Evolutionary conservation across 2,888 invertebrate genomes (phyloP).

Genomic region (Heliconius sara): DNA sequence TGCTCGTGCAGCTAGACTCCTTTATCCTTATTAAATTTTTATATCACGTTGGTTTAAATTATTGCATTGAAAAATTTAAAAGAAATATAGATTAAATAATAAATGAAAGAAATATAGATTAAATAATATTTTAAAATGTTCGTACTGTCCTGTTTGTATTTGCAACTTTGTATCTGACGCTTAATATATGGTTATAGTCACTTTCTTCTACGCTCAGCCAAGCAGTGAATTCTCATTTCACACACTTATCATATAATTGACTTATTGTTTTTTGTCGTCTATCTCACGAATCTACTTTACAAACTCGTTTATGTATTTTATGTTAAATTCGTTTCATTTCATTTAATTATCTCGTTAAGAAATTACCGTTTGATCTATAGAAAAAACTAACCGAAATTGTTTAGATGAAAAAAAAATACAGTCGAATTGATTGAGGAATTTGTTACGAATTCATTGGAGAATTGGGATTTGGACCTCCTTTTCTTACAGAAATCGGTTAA

Average conservation of each 20-base stretch:
- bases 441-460: no score
- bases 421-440: no score
- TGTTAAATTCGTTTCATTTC: slow-evolving; percentile 33
- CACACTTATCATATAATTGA: slow-evolving; percentile 57
- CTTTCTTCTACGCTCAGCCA: slow-evolving; percentile 69
- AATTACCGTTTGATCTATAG: background rate
- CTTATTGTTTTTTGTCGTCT: slow-evolving; percentile 51
- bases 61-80: background rate
- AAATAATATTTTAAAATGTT: background rate
- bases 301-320: slow-evolving; percentile 43
- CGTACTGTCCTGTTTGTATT: background rate
- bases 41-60: slow-evolving; percentile 22
- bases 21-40: slow-evolving; percentile 37
- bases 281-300: slow-evolving; percentile 44
- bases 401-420: no score
- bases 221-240: slow-evolving; percentile 70
- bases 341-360: slow-evolving; percentile 6
- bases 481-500: background rate
- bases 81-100: slow-evolving; percentile 4
- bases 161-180: background rate
- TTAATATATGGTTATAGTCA: slow-evolving; percentile 42
- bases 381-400: background rate
- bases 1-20: slow-evolving; percentile 35
- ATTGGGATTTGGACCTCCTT: no score
- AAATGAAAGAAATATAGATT: slow-evolving; percentile 3